phyloP scores from a whole-genome alignment of 1,140 invertebrate species.

The Drosophila chauvacae region DNA sequence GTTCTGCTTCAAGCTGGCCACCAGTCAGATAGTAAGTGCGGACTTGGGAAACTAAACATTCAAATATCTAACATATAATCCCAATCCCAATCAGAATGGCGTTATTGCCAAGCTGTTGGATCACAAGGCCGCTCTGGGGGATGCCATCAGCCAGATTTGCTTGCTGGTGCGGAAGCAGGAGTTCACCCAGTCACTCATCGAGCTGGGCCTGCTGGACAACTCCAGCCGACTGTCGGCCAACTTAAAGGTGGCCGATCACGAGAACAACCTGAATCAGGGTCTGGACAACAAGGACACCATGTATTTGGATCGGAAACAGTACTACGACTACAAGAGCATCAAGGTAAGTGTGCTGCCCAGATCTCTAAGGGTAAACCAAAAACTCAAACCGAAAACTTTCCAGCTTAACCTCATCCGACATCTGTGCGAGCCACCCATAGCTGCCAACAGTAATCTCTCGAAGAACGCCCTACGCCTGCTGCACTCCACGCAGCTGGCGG shows the following conservation, averaged over 20 bases:
- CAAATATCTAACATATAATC: background rate
- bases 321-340: constrained; percentile 74
- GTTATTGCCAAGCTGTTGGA: constrained; percentile 86
- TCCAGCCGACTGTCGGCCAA: constrained; percentile 57
- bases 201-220: constrained; percentile 85
- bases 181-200: constrained; percentile 86
- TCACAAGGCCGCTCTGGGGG: constrained; percentile 85
- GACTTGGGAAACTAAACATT: background rate
- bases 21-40: constrained; percentile 88
- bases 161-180: constrained; percentile 87
- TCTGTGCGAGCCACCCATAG: constrained; percentile 87
- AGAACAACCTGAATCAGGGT: constrained; percentile 61
- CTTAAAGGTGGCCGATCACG: constrained; percentile 58
- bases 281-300: constrained; percentile 29
- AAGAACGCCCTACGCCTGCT: constrained; percentile 86
- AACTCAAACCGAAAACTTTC: too few relatives aligned
- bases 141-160: constrained; percentile 84
- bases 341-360: constrained; percentile 50
- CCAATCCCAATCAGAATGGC: constrained; percentile 85
- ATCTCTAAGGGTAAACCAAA: background rate
- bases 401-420: constrained; percentile 88
- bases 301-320: constrained; percentile 46
- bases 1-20: constrained; percentile 89
- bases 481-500: constrained; percentile 85
- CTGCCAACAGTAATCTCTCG: constrained; percentile 86